Base-by-base conservation (phyloP, 2,113 vertebrate genomes). In the Etheostoma spectabile region DNA sequence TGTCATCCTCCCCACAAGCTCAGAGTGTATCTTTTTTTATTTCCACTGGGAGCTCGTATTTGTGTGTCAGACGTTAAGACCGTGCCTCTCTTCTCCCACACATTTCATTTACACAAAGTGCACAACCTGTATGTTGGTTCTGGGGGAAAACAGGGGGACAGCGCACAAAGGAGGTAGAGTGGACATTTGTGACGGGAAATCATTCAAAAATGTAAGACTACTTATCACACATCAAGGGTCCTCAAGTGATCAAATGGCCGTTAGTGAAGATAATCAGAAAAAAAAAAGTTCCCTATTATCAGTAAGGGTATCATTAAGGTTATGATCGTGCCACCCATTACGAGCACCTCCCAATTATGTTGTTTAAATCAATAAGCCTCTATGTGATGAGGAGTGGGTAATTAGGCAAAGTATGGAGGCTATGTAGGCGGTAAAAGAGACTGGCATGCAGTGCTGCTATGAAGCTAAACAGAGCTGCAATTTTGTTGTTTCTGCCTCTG, bases 331-430 rank as follows among this genome's bases (percentile, higher is more conserved):
- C 7, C 67, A 60, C 21, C 48, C 53, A 46, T 38, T 52, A 16
- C 4, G 10, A 60, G 33, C 68, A 55, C 63, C 61, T 73, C 64
- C 82, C 45, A 85, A 81, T 88, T 82, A 83, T 86, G 80, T 80
- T 82, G 69, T 85, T 91, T 84, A 80, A 88, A 88, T 90, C 86
- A 91, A 90, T 93, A 84, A 87, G 67, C 78, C 7, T 56, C 35
- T 42, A 21, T 79, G 81, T 80, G 68, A 82, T 60, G 78, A 83
- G n/a, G 52, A 74, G 69, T 14, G 46, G 61, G 33, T 70, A 88
- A 89, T 92, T 84, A 89, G 51, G 27, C 60, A 56, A 66, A 68
- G 53, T 65, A 63, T 74, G 73, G 74, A 42, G 79, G 72, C 45
- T 48, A 79, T 72, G 90, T 91, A 82, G 90, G 87, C 82, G 89